A percentile compares a stretch with the other conserved stretches of the same genome.
phyloP scores from a whole-genome alignment of 2,797 vertebrate species.

The Halcyon leucocephala region DNA sequence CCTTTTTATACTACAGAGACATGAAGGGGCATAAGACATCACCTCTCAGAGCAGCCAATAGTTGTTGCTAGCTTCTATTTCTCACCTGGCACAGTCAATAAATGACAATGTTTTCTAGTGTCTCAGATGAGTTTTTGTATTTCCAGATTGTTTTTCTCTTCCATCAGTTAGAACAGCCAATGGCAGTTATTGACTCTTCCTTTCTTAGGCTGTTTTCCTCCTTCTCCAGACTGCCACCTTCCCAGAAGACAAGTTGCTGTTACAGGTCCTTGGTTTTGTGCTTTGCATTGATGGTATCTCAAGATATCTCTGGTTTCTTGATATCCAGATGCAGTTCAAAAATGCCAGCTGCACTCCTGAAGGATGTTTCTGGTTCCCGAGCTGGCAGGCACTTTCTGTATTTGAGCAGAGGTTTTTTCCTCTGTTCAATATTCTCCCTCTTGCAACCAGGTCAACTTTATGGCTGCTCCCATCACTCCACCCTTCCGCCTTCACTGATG shows the following conservation, averaged over 20 bases:
- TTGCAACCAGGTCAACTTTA: background rate
- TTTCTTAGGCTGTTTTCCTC: background rate
- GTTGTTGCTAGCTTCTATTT: background rate
- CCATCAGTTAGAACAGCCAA: background rate
- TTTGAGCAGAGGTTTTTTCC: background rate
- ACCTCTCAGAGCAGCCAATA: background rate
- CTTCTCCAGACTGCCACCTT: background rate
- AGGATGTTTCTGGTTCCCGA: background rate
- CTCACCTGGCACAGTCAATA: background rate
- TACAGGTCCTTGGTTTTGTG: background rate
- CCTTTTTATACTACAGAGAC: background rate
- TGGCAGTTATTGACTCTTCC: background rate
- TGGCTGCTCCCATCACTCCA: background rate
- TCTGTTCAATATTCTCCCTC: background rate
- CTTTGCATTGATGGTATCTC: fast-evolving
- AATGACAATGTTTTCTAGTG: background rate
- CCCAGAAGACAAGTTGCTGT: background rate
- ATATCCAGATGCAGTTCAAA: background rate
- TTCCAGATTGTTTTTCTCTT: background rate
- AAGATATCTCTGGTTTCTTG: background rate
- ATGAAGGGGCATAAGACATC: background rate
- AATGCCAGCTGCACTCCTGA: background rate
- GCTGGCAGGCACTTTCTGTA: background rate
- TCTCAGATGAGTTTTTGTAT: background rate
- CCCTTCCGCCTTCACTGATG: background rate